phyloP scores from a whole-genome alignment of 2,113 vertebrate genomes.

The Sinocyclocheilus anshuiensis region DNA sequence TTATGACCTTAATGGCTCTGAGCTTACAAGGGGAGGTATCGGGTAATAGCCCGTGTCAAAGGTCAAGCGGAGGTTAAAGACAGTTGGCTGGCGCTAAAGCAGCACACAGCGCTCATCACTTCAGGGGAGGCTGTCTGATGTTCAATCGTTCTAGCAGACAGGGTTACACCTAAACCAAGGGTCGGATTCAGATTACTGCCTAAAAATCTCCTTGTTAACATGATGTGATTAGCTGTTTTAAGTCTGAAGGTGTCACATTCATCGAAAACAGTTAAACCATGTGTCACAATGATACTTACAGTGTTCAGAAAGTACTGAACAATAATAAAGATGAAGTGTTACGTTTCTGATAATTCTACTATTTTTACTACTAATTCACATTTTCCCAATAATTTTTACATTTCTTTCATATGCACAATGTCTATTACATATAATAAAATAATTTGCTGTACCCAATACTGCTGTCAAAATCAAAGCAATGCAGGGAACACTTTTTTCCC shows the following conservation, averaged over 20 bases:
- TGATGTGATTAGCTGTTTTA: neutral
- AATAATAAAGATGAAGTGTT: neutral
- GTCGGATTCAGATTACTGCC: constrained; percentile 36
- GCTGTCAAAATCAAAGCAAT: too few relatives aligned
- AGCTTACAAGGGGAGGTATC: constrained; percentile 45
- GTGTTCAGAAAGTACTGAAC: neutral
- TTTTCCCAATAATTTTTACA: neutral
- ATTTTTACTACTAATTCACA: neutral
- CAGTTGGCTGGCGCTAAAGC: constrained; percentile 45
- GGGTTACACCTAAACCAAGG: constrained; percentile 48
- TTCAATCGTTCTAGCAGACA: constrained; percentile 33
- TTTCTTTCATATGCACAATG: neutral
- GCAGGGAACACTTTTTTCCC: too few relatives aligned
- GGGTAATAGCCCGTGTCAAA: constrained; percentile 6
- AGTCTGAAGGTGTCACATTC: neutral
- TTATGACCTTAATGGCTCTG: constrained; percentile 37
- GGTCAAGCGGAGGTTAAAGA: constrained; percentile 30
- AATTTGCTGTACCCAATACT: neutral
- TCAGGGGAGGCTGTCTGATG: constrained; percentile 27
- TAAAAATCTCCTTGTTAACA: neutral
- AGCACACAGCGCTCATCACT: constrained; percentile 4
- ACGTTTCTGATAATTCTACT: neutral
- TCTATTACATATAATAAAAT: neutral
- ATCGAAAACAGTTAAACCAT: neutral
- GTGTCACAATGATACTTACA: neutral